These are phyloP conservation scores for Caenorhabditis elegans DNA, from an alignment of 1,140 invertebrate species.

Conservation along the genomic window DNA sequence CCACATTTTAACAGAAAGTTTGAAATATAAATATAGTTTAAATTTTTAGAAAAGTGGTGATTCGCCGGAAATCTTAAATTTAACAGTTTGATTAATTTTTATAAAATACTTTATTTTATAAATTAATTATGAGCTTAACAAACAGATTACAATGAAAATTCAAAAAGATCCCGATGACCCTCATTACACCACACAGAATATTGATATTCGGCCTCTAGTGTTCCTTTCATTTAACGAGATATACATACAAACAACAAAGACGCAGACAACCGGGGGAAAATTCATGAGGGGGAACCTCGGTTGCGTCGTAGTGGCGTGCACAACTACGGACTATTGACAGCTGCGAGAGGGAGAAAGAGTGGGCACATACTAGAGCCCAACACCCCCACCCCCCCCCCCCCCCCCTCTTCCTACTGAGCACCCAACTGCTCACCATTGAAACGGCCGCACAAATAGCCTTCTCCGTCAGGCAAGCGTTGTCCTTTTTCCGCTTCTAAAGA, in stretches of 20 bases:
- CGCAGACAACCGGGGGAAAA: neutral
- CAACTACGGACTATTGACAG: conserved; percentile 16
- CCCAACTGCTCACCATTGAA: neutral
- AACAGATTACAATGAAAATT: too few relatives aligned
- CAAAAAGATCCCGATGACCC: neutral
- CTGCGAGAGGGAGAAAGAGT: neutral
- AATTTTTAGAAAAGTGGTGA: too few relatives aligned
- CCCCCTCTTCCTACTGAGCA: neutral
- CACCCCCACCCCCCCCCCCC: neutral
- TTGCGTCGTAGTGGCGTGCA: neutral
- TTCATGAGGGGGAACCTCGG: neutral
- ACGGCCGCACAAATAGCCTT: neutral
- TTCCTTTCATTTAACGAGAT: neutral
- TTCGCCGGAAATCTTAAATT: too few relatives aligned
- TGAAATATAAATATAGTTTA: too few relatives aligned
- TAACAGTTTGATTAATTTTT: too few relatives aligned
- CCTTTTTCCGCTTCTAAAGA: neutral
- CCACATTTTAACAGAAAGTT: too few relatives aligned
- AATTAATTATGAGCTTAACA: too few relatives aligned
- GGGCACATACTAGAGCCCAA: neutral
- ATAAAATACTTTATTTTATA: too few relatives aligned
- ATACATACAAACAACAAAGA: neutral
- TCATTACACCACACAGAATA: neutral
- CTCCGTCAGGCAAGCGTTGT: neutral
- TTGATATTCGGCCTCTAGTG: too few relatives aligned